Evolutionary conservation across 2,888 invertebrate species (phyloP).

Genomic region (Didymodactylos carnosus): DNA sequence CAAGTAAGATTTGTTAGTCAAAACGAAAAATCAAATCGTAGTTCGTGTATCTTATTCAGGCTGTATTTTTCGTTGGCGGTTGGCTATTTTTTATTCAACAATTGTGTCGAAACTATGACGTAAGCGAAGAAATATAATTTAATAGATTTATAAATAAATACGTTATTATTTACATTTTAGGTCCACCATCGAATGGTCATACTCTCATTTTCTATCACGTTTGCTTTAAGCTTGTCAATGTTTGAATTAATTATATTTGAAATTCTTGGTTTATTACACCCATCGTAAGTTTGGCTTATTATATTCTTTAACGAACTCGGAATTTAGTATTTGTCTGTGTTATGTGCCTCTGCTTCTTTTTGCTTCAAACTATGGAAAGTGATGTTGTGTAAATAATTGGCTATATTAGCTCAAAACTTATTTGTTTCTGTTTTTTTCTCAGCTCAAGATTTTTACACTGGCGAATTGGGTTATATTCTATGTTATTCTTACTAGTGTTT

Average conservation of each 20-base stretch:
- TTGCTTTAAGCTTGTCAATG: slow-evolving; percentile 90
- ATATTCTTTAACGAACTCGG: neutral
- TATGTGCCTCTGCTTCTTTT: neutral
- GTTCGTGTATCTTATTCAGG: slow-evolving; percentile 40
- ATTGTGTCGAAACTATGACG: slow-evolving; percentile 83
- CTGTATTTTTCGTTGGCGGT: slow-evolving; percentile 78
- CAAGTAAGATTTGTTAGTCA: neutral
- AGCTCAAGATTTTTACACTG: slow-evolving; percentile 83
- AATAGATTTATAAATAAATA: neutral
- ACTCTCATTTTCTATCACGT: slow-evolving; percentile 79
- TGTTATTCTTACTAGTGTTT: slow-evolving; percentile 80
- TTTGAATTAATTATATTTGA: slow-evolving; percentile 98
- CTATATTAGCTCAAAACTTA: too few relatives aligned
- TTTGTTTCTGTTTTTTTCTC: slow-evolving; percentile 26
- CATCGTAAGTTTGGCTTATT: slow-evolving; percentile 46
- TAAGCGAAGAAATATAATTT: too few relatives aligned
- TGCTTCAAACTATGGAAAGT: neutral
- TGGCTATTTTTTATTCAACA: slow-evolving; percentile 96
- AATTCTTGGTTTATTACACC: slow-evolving; percentile 73
- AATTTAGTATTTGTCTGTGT: neutral
- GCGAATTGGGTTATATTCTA: slow-evolving; percentile 69
- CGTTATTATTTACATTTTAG: too few relatives aligned
- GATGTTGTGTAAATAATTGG: neutral
- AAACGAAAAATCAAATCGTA: neutral
- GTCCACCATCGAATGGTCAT: slow-evolving; percentile 77